Conservation (phyloP, 2,113 vertebrate genomes). For the Spilogale gracilis region DNA sequence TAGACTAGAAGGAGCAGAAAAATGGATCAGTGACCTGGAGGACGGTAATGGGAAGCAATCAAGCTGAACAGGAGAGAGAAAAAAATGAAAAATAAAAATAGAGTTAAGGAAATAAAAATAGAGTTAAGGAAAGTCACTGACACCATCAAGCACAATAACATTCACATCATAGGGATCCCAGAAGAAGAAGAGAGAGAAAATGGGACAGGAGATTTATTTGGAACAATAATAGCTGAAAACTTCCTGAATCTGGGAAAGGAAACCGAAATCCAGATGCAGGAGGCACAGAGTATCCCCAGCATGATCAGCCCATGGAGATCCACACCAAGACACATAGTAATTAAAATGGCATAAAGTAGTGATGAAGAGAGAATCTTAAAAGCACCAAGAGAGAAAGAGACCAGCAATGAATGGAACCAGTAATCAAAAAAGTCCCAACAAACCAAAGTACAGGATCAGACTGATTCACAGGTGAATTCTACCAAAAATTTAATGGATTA, state of each 20-base stretch:
- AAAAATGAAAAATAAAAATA: neutral
- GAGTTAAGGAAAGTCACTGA: neutral
- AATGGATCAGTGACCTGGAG: neutral
- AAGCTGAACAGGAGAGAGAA: neutral
- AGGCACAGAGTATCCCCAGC: neutral
- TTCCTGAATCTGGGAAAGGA: neutral
- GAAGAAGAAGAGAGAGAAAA: neutral
- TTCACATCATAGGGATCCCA: neutral
- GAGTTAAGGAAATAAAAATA: neutral
- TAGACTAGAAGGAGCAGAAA: neutral
- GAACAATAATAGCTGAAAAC: neutral
- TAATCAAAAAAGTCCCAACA: neutral
- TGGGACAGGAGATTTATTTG: neutral
- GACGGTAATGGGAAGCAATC: neutral
- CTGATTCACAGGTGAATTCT: neutral
- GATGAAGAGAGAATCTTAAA: neutral
- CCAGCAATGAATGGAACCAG: neutral
- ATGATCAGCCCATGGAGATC: neutral
- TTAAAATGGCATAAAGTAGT: neutral
- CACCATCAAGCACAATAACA: neutral
- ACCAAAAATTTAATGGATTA: neutral
- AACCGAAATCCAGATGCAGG: neutral
- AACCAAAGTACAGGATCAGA: neutral
- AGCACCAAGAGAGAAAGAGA: neutral
- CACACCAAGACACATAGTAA: neutral